Evolutionary conservation across 2,888 invertebrate species (phyloP).

Genomic region (Dynastes grantii): DNA sequence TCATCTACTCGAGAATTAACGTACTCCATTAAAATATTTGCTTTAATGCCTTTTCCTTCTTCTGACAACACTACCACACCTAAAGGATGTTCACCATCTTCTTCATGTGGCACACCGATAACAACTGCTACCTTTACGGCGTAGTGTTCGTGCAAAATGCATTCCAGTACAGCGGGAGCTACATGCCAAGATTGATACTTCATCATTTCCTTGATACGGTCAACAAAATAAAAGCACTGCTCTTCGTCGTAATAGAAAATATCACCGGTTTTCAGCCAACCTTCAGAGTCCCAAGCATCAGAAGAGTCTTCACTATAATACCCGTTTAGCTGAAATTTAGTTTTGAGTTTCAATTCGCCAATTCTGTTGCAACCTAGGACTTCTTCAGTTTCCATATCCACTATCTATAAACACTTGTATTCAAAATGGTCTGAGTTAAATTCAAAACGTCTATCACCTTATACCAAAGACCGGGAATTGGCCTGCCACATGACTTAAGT

Average conservation of each 20-base stretch:
- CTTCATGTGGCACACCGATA: constrained; percentile 57
- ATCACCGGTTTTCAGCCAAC: constrained; percentile 74
- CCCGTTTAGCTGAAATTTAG: constrained; percentile 66
- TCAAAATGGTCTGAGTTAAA: not conserved
- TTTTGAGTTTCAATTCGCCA: constrained; percentile 74
- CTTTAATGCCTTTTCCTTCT: constrained; percentile 59
- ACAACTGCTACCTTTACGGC: constrained; percentile 56
- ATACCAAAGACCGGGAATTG: constrained; percentile 59
- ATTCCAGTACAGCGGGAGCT: constrained; percentile 57
- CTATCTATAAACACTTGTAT: constrained; percentile 66
- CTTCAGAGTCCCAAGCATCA: constrained; percentile 69
- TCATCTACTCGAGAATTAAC: constrained; percentile 63
- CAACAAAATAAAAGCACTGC: constrained; percentile 71
- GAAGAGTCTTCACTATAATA: constrained; percentile 71
- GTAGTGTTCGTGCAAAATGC: constrained; percentile 56
- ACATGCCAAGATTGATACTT: constrained; percentile 57
- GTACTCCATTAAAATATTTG: constrained; percentile 61
- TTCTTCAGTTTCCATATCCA: constrained; percentile 64
- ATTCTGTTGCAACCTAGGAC: constrained; percentile 69
- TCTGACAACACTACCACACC: constrained; percentile 50
- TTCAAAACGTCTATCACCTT: constrained; percentile 22
- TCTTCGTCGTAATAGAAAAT: constrained; percentile 72
- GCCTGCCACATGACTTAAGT: constrained; percentile 57
- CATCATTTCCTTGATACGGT: constrained; percentile 72
- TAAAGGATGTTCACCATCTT: constrained; percentile 59